A percentile compares a stretch with the other conserved stretches of the same genome.
Evolutionary conservation across 2,113 vertebrate species (phyloP).

Genomic region (Periophthalmus modestus): DNA sequence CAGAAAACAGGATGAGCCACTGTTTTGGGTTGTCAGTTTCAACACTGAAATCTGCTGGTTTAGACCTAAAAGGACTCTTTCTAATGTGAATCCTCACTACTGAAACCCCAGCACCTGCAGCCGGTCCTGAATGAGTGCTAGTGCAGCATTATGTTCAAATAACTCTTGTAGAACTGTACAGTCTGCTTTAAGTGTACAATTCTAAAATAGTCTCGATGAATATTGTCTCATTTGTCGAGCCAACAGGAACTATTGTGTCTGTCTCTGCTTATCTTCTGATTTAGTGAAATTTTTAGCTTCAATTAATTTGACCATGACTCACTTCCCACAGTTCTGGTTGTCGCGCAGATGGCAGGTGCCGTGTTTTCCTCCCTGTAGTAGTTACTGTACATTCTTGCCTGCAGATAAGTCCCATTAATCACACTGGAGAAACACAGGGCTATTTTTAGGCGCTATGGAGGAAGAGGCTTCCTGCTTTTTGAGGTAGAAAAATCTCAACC

Average conservation of each 20-base stretch:
- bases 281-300: background rate
- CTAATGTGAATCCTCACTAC: no score
- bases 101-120: no score
- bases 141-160: no score
- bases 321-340: slow-evolving; percentile 2
- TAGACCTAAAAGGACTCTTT: no score
- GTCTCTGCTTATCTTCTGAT: background rate
- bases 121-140: no score
- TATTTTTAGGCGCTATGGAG: slow-evolving; percentile 21
- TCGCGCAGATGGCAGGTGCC: background rate
- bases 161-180: no score
- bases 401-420: slow-evolving; percentile 23
- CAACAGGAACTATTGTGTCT: background rate
- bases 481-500: background rate
- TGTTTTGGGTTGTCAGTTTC: no score
- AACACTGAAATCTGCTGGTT: no score
- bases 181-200: no score
- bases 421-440: slow-evolving; percentile 9
- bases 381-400: slow-evolving; percentile 11
- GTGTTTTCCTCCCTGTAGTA: slow-evolving; percentile 11
- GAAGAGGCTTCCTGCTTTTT: slow-evolving; percentile 7
- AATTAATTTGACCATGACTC: slow-evolving; percentile 4
- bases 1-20: no score
- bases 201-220: no score
- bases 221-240: no score